Evolutionary conservation across 2,113 vertebrate species (phyloP), one percentile per base, ranked within the genome.

Genomic region (Oreotrochilus melanogaster): DNA sequence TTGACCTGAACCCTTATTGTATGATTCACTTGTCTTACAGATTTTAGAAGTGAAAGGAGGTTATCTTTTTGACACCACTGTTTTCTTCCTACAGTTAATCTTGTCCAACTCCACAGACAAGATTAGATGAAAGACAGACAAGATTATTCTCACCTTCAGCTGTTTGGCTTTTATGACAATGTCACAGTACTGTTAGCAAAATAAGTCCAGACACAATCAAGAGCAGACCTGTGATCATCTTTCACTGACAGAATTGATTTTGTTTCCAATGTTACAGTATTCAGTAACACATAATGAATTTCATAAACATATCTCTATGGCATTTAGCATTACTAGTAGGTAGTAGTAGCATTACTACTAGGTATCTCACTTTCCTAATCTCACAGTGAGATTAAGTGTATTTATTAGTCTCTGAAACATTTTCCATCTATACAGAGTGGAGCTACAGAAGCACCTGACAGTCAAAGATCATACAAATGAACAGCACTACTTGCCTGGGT

Each of bases 401-500:
- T 84, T 80, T 80, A 47, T 60, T 73, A 56, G 70, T 66, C 37
- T 92, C 42, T 54, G 3, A 43, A 50, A 39, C 3, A 10, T 24
- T 73, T 93, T 60, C 51, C 67, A 31, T 72, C 67, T 57, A 2
- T 39, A n/a, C 7, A 42, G 21, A 73, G 18, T 45, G 31, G 67
- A 79, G 13, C 54, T 72, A 57, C n/a, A 69, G 47, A 22, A 79
- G 58, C 45, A 76, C 17, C 21, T 8, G 23, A 4, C 6, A 53
- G 43, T 27, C 21, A 39, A 75, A 54, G 22, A 48, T 11, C 42
- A 8, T 30, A 23, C 16, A 22, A 57, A 72, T 39, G 6, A 75
- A 6, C 2, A 61, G 30, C 4, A 31, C 25, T 21, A 8, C 1
- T 0, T 30, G 30, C 43, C 53, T 27, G 45, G 21, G 23, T 6